These are phyloP conservation scores for Engystomops pustulosus DNA, from an alignment of 2,113 vertebrate species.

Conservation along the genomic window DNA sequence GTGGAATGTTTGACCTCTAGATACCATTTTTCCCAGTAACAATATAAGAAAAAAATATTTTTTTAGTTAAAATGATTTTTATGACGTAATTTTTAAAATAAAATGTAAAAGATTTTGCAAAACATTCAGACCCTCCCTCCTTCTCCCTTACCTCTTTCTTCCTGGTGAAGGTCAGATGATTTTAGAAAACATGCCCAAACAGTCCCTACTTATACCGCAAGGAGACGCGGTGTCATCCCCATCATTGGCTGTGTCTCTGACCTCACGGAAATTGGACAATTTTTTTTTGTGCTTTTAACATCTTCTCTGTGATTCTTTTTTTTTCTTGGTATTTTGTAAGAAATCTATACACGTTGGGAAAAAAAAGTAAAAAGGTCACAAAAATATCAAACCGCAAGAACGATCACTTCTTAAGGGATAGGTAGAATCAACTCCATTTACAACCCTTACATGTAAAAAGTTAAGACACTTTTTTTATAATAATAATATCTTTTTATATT, in stretches of 20 bases:
- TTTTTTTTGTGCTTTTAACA: no score
- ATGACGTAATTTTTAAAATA: background rate
- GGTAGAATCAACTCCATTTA: background rate
- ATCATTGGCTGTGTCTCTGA: constrained; percentile 45
- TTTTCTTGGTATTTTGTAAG: constrained; percentile 9
- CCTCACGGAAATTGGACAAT: constrained; percentile 55
- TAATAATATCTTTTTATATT: background rate
- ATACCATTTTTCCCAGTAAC: background rate
- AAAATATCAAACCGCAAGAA: constrained; percentile 47
- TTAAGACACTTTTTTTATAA: no score
- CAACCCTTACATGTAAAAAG: no score
- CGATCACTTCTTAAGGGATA: background rate
- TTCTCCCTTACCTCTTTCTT: constrained; percentile 45
- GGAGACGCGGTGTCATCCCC: constrained; percentile 46
- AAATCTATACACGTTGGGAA: constrained; percentile 17
- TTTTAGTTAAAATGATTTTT: background rate
- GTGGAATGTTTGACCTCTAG: background rate
- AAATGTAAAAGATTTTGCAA: background rate
- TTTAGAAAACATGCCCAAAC: constrained; percentile 28
- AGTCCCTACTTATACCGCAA: constrained; percentile 55
- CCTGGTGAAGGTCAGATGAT: constrained; percentile 44
- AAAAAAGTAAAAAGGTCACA: constrained; percentile 21
- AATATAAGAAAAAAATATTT: background rate
- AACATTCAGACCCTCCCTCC: background rate
- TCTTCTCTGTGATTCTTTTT: constrained; percentile 2